Conservation (phyloP, 2,888 invertebrate species). For the Syrphus vitripennis region DNA sequence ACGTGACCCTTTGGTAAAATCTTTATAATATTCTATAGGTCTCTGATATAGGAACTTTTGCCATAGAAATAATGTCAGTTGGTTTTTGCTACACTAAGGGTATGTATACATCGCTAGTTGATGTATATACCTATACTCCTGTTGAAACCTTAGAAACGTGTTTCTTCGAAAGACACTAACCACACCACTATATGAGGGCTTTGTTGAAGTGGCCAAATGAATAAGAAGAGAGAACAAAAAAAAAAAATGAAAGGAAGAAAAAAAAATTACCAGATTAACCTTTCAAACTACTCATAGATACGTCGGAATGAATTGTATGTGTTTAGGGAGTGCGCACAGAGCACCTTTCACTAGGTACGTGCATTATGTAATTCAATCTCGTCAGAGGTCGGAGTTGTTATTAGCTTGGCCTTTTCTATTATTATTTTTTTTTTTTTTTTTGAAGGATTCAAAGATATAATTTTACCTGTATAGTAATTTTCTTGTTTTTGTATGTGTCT, state of each 20-base stretch:
- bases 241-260: not conserved
- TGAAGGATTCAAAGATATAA: not conserved
- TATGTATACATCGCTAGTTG: not conserved
- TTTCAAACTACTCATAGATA: slow-evolving; percentile 65
- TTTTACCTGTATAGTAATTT: not conserved
- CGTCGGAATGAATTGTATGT: slow-evolving; percentile 26
- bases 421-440: slow-evolving; percentile 12
- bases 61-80: slow-evolving; percentile 65
- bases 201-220: slow-evolving; percentile 62
- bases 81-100: slow-evolving; percentile 39
- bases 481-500: not conserved
- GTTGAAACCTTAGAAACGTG: slow-evolving; percentile 67
- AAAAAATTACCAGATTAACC: slow-evolving; percentile 67
- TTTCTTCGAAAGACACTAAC: slow-evolving; percentile 46
- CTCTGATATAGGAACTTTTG: not conserved
- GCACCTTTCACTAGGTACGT: slow-evolving; percentile 36
- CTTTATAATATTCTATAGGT: slow-evolving; percentile 38
- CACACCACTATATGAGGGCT: slow-evolving; percentile 29
- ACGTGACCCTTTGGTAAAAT: slow-evolving; percentile 69
- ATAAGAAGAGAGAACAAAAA: slow-evolving; percentile 11
- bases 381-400: slow-evolving; percentile 57
- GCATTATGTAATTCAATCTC: slow-evolving; percentile 62
- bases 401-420: slow-evolving; percentile 59
- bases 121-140: not conserved
- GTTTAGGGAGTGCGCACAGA: slow-evolving; percentile 34